Evolutionary conservation across 2,888 invertebrate genomes (phyloP), one percentile per base, ranked within the genome.

Genomic region (Corythucha ciliata): DNA sequence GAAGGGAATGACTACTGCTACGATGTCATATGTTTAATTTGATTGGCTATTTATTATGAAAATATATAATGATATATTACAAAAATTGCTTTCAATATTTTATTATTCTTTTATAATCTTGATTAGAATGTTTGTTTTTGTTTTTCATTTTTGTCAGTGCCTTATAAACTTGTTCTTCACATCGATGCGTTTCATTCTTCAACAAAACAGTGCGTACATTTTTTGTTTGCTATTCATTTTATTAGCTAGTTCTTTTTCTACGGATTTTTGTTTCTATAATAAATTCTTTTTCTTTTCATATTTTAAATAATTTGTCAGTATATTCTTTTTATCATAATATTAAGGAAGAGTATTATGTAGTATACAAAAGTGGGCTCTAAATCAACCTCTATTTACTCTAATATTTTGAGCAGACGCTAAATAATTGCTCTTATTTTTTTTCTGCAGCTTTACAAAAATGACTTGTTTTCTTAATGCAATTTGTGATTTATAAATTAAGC

Each of bases 31-130:
- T n/a, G n/a, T n/a, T n/a, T n/a, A 52, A 53, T 53, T 55, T 53
- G 45, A 49, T 53, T 51, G 37, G 54, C 56, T 56, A 56, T 56
- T 56, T 56, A 56, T 56, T 56, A 56, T 48, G 56, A 56, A 56
- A 56, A 56, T 56, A n/a, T n/a, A 56, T 56, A 56, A 56, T 56
- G 54, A 56, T 56, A 56, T 56, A 26, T 56, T 56, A 56, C 56
- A 56, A 56, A 56, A 56, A 54, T 56, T 56, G 56, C 56, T 52
- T 56, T n/a, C n/a, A n/a, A n/a, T n/a, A n/a, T n/a, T 14, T 52
- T 42, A 44, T 53, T 56, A 56, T 56, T 51, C 46, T 42, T 48
- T 48, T 48, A 32, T 48, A 41, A 16, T 56, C 34, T 54, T 45
- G 54, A 54, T 56, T 54, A 56, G 56, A 56, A 56, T 54, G 54